These are phyloP conservation scores for Crossocerus cetratus DNA, from an alignment of 2,888 invertebrate genomes.

Conservation along the genomic window DNA sequence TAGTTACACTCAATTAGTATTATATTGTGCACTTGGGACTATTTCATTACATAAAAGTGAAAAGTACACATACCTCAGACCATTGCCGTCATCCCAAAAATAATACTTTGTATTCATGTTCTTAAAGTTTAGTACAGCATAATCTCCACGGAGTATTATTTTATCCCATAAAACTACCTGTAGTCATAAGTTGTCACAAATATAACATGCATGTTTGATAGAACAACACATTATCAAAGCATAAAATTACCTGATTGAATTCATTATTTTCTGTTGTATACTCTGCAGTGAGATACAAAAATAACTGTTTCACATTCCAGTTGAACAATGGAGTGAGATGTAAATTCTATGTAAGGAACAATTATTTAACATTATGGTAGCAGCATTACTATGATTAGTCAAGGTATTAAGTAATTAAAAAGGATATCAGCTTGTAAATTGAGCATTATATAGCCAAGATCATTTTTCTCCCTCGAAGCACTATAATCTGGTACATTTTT, in stretches of 20 bases:
- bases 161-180: slow-evolving; percentile 98
- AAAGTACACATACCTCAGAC: slow-evolving; percentile 86
- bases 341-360: slow-evolving; percentile 48
- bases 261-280: slow-evolving; percentile 93
- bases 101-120: slow-evolving; percentile 99
- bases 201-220: slow-evolving; percentile 7
- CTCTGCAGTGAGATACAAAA: slow-evolving; percentile 97
- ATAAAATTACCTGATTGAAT: slow-evolving; percentile 83
- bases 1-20: too few relatives aligned
- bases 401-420: slow-evolving; percentile 60
- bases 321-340: slow-evolving; percentile 94
- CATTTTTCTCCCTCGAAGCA: slow-evolving; percentile 94
- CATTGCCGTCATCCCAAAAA: slow-evolving; percentile 99
- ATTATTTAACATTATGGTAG: background rate
- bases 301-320: slow-evolving; percentile 99
- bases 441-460: slow-evolving; percentile 96
- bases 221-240: slow-evolving; percentile 10
- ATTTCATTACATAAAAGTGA: too few relatives aligned
- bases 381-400: background rate
- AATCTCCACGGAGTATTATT: slow-evolving; percentile 95
- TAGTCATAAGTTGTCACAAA: slow-evolving; percentile 40
- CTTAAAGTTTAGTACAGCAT: slow-evolving; percentile 94
- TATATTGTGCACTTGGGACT: too few relatives aligned
- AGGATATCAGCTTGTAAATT: slow-evolving; percentile 93
- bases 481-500: slow-evolving; percentile 98